Conservation (phyloP, 1,140 invertebrate species). For the Ostrea denselamellosa region DNA sequence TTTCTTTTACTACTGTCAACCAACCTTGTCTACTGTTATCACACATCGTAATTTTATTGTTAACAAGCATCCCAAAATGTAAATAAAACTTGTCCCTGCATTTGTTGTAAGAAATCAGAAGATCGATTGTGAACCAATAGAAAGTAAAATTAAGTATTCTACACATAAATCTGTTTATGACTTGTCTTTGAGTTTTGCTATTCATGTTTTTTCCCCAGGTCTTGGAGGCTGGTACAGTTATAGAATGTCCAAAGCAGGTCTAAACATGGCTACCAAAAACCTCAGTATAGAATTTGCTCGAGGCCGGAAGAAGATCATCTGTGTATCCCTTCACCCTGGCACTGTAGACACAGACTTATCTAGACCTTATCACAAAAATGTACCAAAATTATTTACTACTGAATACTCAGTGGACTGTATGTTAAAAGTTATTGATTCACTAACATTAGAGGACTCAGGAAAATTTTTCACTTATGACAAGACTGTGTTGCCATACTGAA, state of each 20-base stretch:
- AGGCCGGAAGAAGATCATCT: conserved; percentile 71
- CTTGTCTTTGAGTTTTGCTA: no score
- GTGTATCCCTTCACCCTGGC: conserved; percentile 74
- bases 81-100: no score
- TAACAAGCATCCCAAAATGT: no score
- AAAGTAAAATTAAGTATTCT: no score
- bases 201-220: conserved; percentile 56
- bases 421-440: conserved; percentile 70
- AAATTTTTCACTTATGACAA: conserved; percentile 71
- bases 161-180: no score
- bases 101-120: no score
- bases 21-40: no score
- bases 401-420: conserved; percentile 72
- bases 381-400: conserved; percentile 71
- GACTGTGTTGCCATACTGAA: conserved; percentile 66
- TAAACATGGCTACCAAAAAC: conserved; percentile 77
- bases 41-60: no score
- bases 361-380: conserved; percentile 75
- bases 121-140: no score
- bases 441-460: conserved; percentile 71
- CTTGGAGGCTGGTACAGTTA: conserved; percentile 78
- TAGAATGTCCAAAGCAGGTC: conserved; percentile 74
- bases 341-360: conserved; percentile 76
- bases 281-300: conserved; percentile 74
- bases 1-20: no score